Conservation (phyloP, 2,888 invertebrate genomes). For the Sphinx pinastri region DNA sequence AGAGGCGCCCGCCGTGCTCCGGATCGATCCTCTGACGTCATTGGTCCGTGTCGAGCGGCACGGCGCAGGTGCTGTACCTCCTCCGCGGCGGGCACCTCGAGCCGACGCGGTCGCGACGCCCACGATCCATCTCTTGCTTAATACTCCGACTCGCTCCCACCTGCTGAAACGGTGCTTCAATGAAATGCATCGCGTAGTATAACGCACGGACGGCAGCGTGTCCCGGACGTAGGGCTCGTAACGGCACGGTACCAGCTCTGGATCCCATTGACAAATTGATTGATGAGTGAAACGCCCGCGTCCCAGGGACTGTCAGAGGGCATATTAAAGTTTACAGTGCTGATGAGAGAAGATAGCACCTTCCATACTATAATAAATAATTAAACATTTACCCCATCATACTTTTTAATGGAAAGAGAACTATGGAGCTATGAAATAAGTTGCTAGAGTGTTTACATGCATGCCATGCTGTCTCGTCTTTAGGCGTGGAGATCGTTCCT, state of each 20-base stretch:
- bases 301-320: not conserved
- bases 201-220: not conserved
- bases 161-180: not conserved
- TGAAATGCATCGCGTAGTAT: not conserved
- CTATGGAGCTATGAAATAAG: too few relatives aligned
- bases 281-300: constrained; percentile 49
- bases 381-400: too few relatives aligned
- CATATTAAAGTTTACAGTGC: constrained; percentile 11
- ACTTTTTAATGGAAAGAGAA: too few relatives aligned
- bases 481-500: too few relatives aligned
- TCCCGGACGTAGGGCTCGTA: constrained; percentile 40
- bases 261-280: constrained; percentile 74
- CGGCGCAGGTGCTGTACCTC: constrained; percentile 55
- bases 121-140: constrained; percentile 11
- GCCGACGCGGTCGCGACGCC: constrained; percentile 30
- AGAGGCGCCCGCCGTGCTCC: constrained; percentile 43
- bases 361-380: not conserved
- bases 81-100: constrained; percentile 36
- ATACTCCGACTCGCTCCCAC: not conserved
- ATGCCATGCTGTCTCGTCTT: too few relatives aligned
- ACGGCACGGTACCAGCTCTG: constrained; percentile 46
- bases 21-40: constrained; percentile 80
- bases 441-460: too few relatives aligned
- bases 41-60: constrained; percentile 43
- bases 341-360: not conserved